Conservation (phyloP, 2,797 vertebrate genomes). For the Oophaga sylvatica region DNA sequence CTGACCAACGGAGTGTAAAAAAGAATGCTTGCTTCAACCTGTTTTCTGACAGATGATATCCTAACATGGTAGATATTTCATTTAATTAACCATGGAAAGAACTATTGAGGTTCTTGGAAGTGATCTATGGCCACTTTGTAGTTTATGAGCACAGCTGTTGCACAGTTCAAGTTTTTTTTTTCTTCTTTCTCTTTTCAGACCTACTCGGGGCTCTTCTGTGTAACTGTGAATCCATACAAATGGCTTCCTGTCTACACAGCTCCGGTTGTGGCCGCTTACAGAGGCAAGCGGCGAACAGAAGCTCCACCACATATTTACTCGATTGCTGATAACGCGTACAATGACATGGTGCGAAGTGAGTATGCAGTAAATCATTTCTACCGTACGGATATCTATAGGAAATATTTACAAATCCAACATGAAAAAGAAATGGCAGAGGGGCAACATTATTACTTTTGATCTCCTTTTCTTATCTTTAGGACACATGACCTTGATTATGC, state of each 20-base stretch:
- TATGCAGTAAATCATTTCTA: slow-evolving; percentile 26
- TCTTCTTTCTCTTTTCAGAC: slow-evolving; percentile 75
- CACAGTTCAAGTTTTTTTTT: slow-evolving; percentile 22
- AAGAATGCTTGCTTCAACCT: neutral
- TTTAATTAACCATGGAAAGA: slow-evolving; percentile 38
- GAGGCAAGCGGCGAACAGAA: slow-evolving; percentile 88
- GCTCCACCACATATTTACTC: slow-evolving; percentile 89
- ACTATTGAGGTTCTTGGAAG: slow-evolving; percentile 45
- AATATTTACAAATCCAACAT: neutral
- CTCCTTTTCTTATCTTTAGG: neutral
- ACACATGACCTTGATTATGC: neutral
- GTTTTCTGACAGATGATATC: slow-evolving; percentile 24
- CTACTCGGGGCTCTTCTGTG: slow-evolving; percentile 92
- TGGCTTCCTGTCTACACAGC: slow-evolving; percentile 91
- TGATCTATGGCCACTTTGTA: slow-evolving; percentile 43
- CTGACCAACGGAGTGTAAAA: neutral
- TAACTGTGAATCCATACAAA: slow-evolving; percentile 93
- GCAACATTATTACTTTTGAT: neutral
- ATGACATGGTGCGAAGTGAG: slow-evolving; percentile 94
- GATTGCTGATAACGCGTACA: slow-evolving; percentile 90
- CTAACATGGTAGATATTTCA: slow-evolving; percentile 35
- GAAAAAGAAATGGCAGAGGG: neutral
- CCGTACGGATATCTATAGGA: neutral
- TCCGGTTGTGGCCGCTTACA: slow-evolving; percentile 86
- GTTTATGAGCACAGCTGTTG: slow-evolving; percentile 48